Percentiles rank a stretch among this genome's conserved stretches.
These are phyloP conservation scores for honey bee (Apis mellifera) DNA, from an alignment of 1,140 invertebrate genomes.

Conservation along the genomic window DNA sequence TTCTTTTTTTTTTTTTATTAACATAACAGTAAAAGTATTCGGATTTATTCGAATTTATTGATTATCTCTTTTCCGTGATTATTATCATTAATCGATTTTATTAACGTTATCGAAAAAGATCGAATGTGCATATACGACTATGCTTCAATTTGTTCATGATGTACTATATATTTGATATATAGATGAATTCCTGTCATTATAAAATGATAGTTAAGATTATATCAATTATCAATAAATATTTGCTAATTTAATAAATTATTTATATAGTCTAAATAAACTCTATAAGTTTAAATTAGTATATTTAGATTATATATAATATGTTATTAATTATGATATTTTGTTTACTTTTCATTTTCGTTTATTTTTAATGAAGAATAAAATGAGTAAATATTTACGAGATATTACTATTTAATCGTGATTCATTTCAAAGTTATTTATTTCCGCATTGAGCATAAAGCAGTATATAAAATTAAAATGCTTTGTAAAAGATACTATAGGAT, in stretches of 20 bases:
- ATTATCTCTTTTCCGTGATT: neutral
- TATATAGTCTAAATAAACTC: neutral
- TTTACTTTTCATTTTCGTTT: neutral
- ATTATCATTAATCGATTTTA: conserved; percentile 26
- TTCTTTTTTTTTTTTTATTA: conserved; percentile 21
- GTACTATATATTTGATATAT: neutral
- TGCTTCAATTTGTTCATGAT: neutral
- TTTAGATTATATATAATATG: too few relatives aligned
- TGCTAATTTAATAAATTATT: neutral
- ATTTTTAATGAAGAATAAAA: neutral
- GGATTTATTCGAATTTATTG: conserved; percentile 5
- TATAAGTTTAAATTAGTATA: too few relatives aligned
- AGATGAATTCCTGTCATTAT: conserved; percentile 7
- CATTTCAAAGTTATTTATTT: neutral
- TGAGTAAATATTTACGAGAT: neutral
- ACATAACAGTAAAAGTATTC: neutral
- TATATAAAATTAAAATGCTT: neutral
- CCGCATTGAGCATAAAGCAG: neutral
- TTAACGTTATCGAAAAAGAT: conserved; percentile 32
- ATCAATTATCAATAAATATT: neutral
- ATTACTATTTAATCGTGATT: neutral
- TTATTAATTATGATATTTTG: too few relatives aligned
- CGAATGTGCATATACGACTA: conserved; percentile 8
- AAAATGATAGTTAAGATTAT: neutral
- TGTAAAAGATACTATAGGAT: neutral